phyloP scores from a whole-genome alignment of 2,113 vertebrate species.

The Lichenostomus cassidix region DNA sequence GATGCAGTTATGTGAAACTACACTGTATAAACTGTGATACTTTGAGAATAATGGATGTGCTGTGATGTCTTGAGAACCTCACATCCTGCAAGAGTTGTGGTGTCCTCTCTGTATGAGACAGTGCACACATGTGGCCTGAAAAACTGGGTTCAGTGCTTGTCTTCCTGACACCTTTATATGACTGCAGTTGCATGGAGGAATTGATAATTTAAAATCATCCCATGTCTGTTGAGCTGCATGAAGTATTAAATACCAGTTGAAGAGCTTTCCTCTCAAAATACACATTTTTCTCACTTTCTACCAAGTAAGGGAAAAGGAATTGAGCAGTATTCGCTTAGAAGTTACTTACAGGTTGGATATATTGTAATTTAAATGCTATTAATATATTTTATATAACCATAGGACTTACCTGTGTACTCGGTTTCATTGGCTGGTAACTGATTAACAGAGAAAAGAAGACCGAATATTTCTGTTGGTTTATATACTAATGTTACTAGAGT shows the following conservation, averaged over 20 bases:
- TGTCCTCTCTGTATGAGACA: constrained; percentile 9
- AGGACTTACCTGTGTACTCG: not conserved
- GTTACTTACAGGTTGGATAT: not conserved
- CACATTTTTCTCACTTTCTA: constrained; percentile 43
- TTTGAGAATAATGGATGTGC: constrained; percentile 13
- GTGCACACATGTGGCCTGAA: constrained; percentile 12
- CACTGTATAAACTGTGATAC: not conserved
- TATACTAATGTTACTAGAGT: not conserved
- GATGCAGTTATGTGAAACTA: not conserved
- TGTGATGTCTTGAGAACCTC: constrained; percentile 10
- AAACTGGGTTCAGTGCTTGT: not conserved
- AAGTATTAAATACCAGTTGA: not conserved
- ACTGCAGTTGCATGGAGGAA: constrained; percentile 22
- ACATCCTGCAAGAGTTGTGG: constrained; percentile 36
- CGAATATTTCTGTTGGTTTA: constrained; percentile 41
- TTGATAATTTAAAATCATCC: not conserved
- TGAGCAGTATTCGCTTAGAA: not conserved
- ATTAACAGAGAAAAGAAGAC: constrained; percentile 43
- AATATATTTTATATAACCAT: not conserved
- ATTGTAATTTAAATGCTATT: constrained; percentile 32
- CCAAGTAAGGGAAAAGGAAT: constrained; percentile 14
- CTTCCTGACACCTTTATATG: not conserved
- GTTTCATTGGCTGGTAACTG: constrained; percentile 46
- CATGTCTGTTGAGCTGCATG: constrained; percentile 28
- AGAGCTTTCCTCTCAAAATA: constrained; percentile 19